Evolutionary conservation across 2,113 vertebrate genomes (phyloP).

Genomic region (Syngnathus floridae): DNA sequence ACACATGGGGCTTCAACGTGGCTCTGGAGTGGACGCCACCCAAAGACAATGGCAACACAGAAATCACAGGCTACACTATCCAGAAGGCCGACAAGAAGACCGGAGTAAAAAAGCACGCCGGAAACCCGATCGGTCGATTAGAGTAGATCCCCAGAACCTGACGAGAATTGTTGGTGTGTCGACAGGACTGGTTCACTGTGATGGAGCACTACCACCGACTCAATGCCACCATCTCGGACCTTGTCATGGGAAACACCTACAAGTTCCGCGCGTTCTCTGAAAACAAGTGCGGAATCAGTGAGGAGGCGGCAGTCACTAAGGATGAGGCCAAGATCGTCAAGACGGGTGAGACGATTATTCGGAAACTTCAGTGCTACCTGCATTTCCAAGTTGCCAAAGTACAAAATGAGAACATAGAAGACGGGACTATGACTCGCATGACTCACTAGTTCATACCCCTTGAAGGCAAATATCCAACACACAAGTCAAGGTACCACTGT

Average conservation of each 20-base stretch:
- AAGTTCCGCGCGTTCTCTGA: slow-evolving; percentile 84
- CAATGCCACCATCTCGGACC: slow-evolving; percentile 88
- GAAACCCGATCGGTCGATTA: background rate
- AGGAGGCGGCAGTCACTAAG: slow-evolving; percentile 61
- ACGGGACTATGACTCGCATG: too few relatives aligned
- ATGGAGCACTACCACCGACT: slow-evolving; percentile 84
- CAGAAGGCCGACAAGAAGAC: slow-evolving; percentile 97
- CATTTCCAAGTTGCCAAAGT: too few relatives aligned
- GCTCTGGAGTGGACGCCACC: slow-evolving; percentile 85
- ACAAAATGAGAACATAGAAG: too few relatives aligned
- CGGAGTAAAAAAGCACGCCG: slow-evolving; percentile 70
- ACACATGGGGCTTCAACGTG: slow-evolving; percentile 93
- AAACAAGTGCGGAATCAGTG: slow-evolving; percentile 82
- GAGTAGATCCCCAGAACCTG: background rate
- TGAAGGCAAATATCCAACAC: too few relatives aligned
- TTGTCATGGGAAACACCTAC: slow-evolving; percentile 93
- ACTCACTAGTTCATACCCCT: too few relatives aligned
- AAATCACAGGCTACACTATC: slow-evolving; percentile 86
- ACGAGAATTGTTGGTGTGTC: slow-evolving; percentile 7
- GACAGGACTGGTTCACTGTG: slow-evolving; percentile 92
- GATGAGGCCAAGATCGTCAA: slow-evolving; percentile 78
- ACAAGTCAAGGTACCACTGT: too few relatives aligned
- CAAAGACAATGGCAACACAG: slow-evolving; percentile 82
- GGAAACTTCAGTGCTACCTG: background rate
- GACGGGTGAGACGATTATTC: slow-evolving; percentile 64